phyloP scores from a whole-genome alignment of 2,888 invertebrate species.

The Furcula furcula region DNA sequence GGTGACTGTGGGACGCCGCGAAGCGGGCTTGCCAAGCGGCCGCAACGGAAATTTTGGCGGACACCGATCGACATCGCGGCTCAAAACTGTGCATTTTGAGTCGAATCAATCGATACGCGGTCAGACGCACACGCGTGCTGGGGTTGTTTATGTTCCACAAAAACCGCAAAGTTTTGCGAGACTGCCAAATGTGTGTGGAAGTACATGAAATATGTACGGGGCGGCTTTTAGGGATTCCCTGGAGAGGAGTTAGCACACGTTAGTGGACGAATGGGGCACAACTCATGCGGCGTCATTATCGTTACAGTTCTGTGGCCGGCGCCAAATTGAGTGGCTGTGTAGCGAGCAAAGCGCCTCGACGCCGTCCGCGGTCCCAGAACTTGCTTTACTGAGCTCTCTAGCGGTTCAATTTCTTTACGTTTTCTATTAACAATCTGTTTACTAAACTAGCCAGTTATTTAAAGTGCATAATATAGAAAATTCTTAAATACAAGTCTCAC shows the following conservation, averaged over 20 bases:
- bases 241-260: constrained; percentile 68
- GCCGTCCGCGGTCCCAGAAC: constrained; percentile 56
- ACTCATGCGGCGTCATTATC: constrained; percentile 68
- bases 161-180: constrained; percentile 72
- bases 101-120: constrained; percentile 75
- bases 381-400: constrained; percentile 59
- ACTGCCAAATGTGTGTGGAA: constrained; percentile 67
- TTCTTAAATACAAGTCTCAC: no score
- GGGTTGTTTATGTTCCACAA: constrained; percentile 78
- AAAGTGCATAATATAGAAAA: no score
- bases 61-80: constrained; percentile 65
- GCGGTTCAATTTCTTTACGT: constrained; percentile 54
- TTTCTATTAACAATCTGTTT: no score
- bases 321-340: constrained; percentile 65
- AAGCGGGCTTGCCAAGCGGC: constrained; percentile 68
- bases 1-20: constrained; percentile 54
- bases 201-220: constrained; percentile 52
- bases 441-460: no score
- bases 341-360: constrained; percentile 64
- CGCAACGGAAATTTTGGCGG: constrained; percentile 71
- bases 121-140: constrained; percentile 65
- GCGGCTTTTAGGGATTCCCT: constrained; percentile 70
- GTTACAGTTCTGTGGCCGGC: constrained; percentile 66
- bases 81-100: constrained; percentile 75
- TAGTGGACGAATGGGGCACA: constrained; percentile 60